Evolutionary conservation across 2,888 invertebrate species (phyloP).

Genomic region (Pandemis heparana): DNA sequence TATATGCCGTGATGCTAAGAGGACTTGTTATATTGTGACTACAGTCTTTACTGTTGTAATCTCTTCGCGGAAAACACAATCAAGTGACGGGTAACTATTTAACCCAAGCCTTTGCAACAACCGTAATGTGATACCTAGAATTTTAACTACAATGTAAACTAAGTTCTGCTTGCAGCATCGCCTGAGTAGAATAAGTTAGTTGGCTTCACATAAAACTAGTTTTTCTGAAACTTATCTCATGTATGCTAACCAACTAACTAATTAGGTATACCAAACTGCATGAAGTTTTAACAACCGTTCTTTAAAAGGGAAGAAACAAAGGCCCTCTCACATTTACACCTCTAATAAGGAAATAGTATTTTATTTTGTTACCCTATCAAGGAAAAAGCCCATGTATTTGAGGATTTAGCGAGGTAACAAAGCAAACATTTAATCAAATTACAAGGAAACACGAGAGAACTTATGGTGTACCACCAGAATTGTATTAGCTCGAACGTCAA

Average conservation of each 20-base stretch:
- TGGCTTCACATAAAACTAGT: too few species aligned
- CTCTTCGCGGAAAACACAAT: too few species aligned
- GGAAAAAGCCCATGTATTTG: conserved; percentile 22
- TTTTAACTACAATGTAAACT: too few species aligned
- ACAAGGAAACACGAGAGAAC: conserved; percentile 35
- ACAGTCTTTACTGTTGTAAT: not conserved
- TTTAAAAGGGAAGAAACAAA: not conserved
- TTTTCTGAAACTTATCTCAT: too few species aligned
- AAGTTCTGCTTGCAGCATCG: too few species aligned
- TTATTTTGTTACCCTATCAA: conserved; percentile 14
- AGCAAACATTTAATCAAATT: conserved; percentile 41
- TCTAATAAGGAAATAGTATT: not conserved
- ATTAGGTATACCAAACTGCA: not conserved
- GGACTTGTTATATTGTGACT: too few species aligned
- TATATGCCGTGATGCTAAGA: too few species aligned
- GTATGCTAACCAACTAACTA: too few species aligned
- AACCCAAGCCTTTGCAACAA: too few species aligned
- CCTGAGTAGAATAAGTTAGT: too few species aligned
- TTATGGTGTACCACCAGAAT: conserved; percentile 38
- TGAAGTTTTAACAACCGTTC: not conserved
- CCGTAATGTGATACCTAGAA: too few species aligned
- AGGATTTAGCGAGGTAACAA: conserved; percentile 23
- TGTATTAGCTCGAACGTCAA: conserved; percentile 36
- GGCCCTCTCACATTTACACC: not conserved
- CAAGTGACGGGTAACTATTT: too few species aligned